Base-by-base conservation (phyloP, 2,888 invertebrate species). In the Tridacna crocea region DNA sequence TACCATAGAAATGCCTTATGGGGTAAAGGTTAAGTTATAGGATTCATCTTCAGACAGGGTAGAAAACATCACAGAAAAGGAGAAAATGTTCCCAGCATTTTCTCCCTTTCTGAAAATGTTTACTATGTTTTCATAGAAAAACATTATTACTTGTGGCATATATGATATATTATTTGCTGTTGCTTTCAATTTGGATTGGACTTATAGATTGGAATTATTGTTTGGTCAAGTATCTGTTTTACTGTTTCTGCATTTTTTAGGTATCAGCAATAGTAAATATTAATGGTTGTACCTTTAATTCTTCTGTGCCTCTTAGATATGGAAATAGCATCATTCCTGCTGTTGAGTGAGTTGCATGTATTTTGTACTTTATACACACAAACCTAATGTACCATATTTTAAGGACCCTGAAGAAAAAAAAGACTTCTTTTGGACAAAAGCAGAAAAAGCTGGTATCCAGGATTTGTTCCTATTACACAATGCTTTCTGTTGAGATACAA, bases 201-300 rank as follows among this genome's bases (percentile, higher is more conserved):
- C 55, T n/a, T 6, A 55, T 6, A n/a, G n/a, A n/a, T n/a, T n/a
- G n/a, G n/a, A 6, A 6, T 55, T 55, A 10, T 55, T 10, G 10
- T 36, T 36, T 36, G 36, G 36, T 36, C 2, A 8, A 2, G 2
- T 36, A 36, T 4, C 36, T 36, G 8, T 36, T 36, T 36, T 8
- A 4, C 8, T 36, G 36, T 36, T 36, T 36, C 36, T 36, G 8
- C 36, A 36, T 8, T 51, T 76, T 82, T 13, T 75, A 88, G 86
- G 79, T 87, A 13, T 81, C 77, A 46, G 86, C 87, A 55, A 73
- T 86, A 22, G 87, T 89, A 13, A 86, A 83, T 65, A 85, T 88
- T 10, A 89, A 86, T 78, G 88, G 75, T n/a, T 80, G 82, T 36
- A 80, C 87, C 46, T 88, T 86, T 70, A 74, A 75, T 73, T 75